phyloP scores from a whole-genome alignment of 2,888 invertebrate genomes.

The Corythucha ciliata region DNA sequence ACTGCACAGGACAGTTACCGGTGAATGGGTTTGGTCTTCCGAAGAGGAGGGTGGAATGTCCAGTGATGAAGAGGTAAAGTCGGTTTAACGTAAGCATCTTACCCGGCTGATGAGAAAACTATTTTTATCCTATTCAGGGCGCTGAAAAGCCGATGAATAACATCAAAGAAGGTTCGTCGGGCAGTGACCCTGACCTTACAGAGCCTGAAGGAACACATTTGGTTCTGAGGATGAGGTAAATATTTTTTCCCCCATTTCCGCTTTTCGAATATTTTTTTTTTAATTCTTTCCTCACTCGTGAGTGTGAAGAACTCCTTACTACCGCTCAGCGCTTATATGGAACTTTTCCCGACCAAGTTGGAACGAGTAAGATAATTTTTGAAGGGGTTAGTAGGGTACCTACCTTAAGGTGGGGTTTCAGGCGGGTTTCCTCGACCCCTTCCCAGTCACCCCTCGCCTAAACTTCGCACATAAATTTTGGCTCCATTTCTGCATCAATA shows the following conservation, averaged over 20 bases:
- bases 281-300: no score
- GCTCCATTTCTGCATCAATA: no score
- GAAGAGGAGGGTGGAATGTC: slow-evolving; percentile 65
- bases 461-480: no score
- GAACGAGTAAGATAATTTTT: no score
- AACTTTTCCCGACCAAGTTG: no score
- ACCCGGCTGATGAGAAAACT: not conserved
- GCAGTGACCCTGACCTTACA: slow-evolving; percentile 42
- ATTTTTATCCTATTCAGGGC: slow-evolving; percentile 29
- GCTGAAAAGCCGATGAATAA: slow-evolving; percentile 43
- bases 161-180: slow-evolving; percentile 42
- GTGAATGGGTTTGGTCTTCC: slow-evolving; percentile 98
- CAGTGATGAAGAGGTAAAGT: slow-evolving; percentile 43
- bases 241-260: slow-evolving; percentile 14
- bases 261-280: not conserved
- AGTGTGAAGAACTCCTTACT: no score
- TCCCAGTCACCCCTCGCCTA: no score
- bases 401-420: no score
- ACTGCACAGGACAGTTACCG: slow-evolving; percentile 86
- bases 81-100: not conserved
- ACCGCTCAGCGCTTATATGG: no score
- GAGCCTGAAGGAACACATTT: slow-evolving; percentile 50
- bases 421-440: no score
- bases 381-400: no score
- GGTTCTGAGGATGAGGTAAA: slow-evolving; percentile 75